These are phyloP conservation scores for Eulemur albifrons DNA, from an alignment of 2,797 vertebrate species.

Conservation along the genomic window DNA sequence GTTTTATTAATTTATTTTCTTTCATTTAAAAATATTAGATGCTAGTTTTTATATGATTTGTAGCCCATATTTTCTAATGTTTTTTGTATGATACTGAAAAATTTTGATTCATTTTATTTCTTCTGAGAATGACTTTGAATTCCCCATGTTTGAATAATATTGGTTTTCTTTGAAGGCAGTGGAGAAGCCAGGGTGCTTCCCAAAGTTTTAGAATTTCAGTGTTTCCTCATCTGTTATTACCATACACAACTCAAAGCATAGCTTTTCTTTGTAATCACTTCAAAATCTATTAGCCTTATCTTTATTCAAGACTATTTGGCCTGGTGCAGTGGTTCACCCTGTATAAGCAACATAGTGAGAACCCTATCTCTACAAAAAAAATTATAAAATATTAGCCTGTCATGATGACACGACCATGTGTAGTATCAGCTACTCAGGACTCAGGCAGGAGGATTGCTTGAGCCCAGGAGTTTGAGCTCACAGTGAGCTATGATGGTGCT, in stretches of 20 bases:
- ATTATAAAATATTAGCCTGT: neutral
- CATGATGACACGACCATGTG: neutral
- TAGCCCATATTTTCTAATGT: neutral
- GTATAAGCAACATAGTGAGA: neutral
- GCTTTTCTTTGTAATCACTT: neutral
- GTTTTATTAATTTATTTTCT: neutral
- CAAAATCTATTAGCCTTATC: neutral
- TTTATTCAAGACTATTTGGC: neutral
- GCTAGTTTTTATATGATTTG: neutral
- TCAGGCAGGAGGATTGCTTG: neutral
- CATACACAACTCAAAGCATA: neutral
- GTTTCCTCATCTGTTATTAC: neutral
- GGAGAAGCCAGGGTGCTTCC: neutral
- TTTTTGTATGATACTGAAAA: neutral
- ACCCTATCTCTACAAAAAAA: neutral
- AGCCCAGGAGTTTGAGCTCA: neutral
- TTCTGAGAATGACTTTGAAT: neutral
- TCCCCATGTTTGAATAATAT: neutral
- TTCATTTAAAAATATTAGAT: neutral
- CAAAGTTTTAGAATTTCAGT: neutral
- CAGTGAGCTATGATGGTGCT: neutral
- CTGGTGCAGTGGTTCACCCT: neutral
- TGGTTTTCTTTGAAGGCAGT: neutral
- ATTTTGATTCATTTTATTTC: neutral
- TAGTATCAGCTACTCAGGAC: neutral